Percentiles rank a stretch among this genome's conserved stretches.
phyloP scores from a whole-genome alignment of 2,888 invertebrate genomes.

The Macropis europaea region DNA sequence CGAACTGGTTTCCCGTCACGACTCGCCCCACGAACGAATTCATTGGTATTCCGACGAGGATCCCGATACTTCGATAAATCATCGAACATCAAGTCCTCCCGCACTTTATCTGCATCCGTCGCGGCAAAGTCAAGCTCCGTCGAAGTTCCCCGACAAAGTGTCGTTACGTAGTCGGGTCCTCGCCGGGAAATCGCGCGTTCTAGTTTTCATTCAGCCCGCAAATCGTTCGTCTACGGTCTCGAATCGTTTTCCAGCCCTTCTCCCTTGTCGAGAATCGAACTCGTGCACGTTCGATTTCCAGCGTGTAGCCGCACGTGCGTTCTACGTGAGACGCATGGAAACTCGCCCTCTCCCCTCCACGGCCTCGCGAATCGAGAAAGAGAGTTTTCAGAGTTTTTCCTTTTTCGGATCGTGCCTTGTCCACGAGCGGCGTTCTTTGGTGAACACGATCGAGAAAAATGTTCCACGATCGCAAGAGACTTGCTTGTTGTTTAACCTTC shows the following conservation, averaged over 20 bases:
- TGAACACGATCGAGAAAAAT: conserved; percentile 15
- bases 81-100: conserved; percentile 13
- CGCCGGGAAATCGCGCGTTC: conserved; percentile 14
- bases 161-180: conserved; percentile 1
- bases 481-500: conserved; percentile 34
- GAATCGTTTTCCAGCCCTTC: conserved; percentile 15
- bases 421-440: conserved; percentile 21
- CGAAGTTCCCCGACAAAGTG: conserved; percentile 7
- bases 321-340: conserved; percentile 40
- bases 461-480: conserved; percentile 29
- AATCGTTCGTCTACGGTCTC: conserved; percentile 23
- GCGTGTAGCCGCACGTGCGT: conserved; percentile 35
- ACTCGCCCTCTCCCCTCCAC: neutral
- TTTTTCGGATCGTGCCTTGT: conserved; percentile 42
- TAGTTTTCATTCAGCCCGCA: conserved; percentile 34
- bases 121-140: neutral
- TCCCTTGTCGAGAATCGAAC: too few relatives aligned
- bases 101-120: neutral
- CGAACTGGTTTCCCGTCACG: conserved; percentile 2
- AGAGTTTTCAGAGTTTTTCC: conserved; percentile 33
- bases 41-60: conserved; percentile 27
- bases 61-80: conserved; percentile 39
- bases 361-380: conserved; percentile 1
- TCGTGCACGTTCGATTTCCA: conserved; percentile 23
- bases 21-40: neutral